Conservation (phyloP, 2,113 vertebrate genomes). For the Potamarius usumacintae region DNA sequence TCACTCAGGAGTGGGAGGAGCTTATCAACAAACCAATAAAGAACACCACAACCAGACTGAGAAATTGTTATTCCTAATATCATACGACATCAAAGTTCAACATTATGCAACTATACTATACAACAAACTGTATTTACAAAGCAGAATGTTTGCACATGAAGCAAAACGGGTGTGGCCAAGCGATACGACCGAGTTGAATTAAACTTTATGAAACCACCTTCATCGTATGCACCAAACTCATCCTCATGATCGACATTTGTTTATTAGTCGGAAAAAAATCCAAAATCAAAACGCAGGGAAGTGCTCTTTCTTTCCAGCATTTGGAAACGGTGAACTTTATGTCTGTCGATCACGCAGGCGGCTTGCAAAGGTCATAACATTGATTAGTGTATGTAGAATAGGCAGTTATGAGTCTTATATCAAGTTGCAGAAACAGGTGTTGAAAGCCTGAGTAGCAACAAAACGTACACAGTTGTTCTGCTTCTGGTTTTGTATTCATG, state of each 20-base stretch:
- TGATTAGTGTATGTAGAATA: conserved; percentile 22
- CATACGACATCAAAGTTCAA: no score
- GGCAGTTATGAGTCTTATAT: not conserved
- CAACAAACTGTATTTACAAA: no score
- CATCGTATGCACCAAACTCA: not conserved
- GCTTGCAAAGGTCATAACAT: not conserved
- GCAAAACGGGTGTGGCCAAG: not conserved
- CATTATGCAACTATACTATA: no score
- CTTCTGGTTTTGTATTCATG: not conserved
- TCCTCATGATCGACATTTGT: not conserved
- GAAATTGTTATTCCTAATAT: no score
- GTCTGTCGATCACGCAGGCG: not conserved
- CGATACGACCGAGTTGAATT: not conserved
- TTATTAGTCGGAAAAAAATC: not conserved
- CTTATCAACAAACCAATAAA: no score
- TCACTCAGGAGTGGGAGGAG: no score
- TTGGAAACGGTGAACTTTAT: conserved; percentile 5
- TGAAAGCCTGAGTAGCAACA: not conserved
- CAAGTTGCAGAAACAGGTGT: not conserved
- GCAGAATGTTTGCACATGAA: not conserved
- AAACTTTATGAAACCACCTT: not conserved
- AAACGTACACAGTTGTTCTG: not conserved
- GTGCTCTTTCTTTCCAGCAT: not conserved
- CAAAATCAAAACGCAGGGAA: not conserved
- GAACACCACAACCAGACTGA: no score